These are phyloP conservation scores for Campoletis raptor DNA, from an alignment of 2,888 invertebrate species.

Conservation along the genomic window DNA sequence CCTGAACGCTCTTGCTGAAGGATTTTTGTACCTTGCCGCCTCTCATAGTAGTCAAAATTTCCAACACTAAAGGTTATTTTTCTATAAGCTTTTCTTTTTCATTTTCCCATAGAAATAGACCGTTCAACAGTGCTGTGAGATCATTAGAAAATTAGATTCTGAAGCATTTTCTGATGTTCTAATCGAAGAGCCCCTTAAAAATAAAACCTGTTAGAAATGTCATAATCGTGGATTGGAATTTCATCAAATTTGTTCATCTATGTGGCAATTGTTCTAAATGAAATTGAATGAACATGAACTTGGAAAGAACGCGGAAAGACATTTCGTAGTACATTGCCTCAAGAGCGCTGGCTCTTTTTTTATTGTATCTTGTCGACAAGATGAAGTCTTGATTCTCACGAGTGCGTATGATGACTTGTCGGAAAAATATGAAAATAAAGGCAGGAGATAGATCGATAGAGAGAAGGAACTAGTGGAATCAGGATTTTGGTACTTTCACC, in stretches of 20 bases:
- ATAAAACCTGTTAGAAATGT: background rate
- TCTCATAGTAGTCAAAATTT: background rate
- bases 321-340: background rate
- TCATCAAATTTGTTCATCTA: background rate
- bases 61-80: background rate
- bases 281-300: background rate
- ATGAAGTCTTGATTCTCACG: constrained; percentile 30
- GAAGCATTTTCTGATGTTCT: background rate
- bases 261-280: background rate
- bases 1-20: constrained; percentile 29
- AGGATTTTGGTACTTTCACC: constrained; percentile 48
- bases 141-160: background rate
- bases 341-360: background rate
- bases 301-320: background rate
- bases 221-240: background rate
- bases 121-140: no score
- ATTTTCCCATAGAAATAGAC: background rate
- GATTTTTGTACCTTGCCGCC: background rate
- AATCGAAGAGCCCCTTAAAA: background rate
- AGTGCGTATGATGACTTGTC: background rate
- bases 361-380: constrained; percentile 9
- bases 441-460: background rate
- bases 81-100: background rate
- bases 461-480: constrained; percentile 18
- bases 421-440: background rate